Evolutionary conservation across 2,888 invertebrate species (phyloP).

Genomic region (Cremastinae sp.): DNA sequence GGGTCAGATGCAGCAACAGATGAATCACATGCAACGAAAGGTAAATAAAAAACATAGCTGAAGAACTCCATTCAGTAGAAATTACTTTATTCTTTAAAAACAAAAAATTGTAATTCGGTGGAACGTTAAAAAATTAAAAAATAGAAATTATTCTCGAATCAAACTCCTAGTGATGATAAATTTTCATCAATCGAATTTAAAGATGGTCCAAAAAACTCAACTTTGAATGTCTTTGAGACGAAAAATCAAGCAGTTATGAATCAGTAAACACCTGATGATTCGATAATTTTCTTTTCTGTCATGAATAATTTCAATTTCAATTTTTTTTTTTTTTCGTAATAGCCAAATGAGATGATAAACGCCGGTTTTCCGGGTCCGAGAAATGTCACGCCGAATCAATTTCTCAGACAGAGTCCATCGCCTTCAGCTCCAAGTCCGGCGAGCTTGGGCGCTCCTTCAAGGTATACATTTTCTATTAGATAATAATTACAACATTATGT

Average conservation of each 20-base stretch:
- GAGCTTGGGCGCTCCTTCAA: slow-evolving; percentile 82
- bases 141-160: no score
- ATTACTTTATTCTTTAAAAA: neutral
- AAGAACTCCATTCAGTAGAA: neutral
- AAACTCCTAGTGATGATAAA: no score
- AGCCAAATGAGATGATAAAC: slow-evolving; percentile 81
- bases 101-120: neutral
- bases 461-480: slow-evolving; percentile 67
- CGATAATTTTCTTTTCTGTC: no score
- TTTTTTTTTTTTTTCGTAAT: slow-evolving; percentile 38
- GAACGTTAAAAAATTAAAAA: neutral
- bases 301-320: no score
- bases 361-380: slow-evolving; percentile 82
- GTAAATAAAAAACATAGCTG: slow-evolving; percentile 59
- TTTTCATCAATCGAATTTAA: neutral
- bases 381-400: slow-evolving; percentile 88
- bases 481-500: neutral
- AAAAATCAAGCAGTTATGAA: no score
- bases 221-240: no score
- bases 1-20: slow-evolving; percentile 79
- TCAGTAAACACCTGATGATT: no score
- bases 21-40: slow-evolving; percentile 80
- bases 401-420: slow-evolving; percentile 90
- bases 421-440: slow-evolving; percentile 89
- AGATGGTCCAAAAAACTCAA: neutral